Base-by-base conservation (phyloP, 2,797 vertebrate species). In the Syncerus caffer region DNA sequence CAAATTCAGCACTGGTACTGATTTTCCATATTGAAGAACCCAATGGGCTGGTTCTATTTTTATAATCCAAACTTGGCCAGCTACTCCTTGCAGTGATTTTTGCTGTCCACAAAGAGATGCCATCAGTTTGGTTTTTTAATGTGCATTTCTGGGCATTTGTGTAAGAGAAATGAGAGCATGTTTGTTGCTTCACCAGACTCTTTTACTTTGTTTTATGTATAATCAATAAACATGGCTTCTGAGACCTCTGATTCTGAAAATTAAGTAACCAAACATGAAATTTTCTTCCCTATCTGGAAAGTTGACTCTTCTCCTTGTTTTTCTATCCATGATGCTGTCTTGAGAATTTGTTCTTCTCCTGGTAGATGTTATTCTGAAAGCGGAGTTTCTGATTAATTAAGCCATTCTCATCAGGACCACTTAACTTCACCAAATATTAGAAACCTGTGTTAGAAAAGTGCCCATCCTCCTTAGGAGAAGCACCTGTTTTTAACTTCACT, bases 341-440 rank as follows among this genome's bases (percentile, higher is more conserved):
- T 58, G 17, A 90, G 50, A 88, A 85, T 84, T 27, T 55, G 31
- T 91, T 87, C 15, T 95, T 92, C 25, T 95, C 31, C 31, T 21
- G 38, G 23, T 83, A 15, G 23, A 84, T 90, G 16, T 50, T 95
- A 38, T 90, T 93, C 57, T 95, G 25, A 92, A 85, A 90, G 83
- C 60, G 23, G 76, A 76, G 58, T 96, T 94, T 93, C 71, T 92
- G 31, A 87, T 95, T 89, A 82, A 31, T 82, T 92, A 89, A 76
- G 23, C n/a, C 34, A 55, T 90, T 55, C 42, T 94, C 14, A 50
- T 83, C 74, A 60, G 19, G 50, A 79, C 16, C 34, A 58, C n/a
- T 29, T 93, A 89, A 92, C 96, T 96, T 96, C 34, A 89, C 47
- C 47, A 67, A 84, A 89, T 78, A n/a, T n/a, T n/a, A n/a, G n/a